Evolutionary conservation across 2,797 vertebrate species (phyloP).

Genomic region (Spinibarbus caldwelli): DNA sequence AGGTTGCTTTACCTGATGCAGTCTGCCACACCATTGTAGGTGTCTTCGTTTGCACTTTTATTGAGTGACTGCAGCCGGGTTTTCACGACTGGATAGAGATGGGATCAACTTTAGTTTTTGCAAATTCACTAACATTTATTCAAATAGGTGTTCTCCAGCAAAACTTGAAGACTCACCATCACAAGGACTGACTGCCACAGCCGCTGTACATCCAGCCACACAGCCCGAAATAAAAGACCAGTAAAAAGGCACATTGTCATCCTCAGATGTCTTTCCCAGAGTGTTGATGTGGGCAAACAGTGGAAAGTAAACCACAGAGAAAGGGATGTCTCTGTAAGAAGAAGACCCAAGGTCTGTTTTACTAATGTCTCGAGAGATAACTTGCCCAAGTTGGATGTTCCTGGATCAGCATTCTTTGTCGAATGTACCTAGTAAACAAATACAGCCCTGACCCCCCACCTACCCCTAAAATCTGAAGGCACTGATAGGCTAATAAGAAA

Average conservation of each 20-base stretch:
- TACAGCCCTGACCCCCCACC: not conserved
- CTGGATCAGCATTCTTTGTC: not conserved
- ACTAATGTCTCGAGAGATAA: not conserved
- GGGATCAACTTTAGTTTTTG: not conserved
- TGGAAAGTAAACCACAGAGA: conserved; percentile 86
- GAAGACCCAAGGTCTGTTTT: not conserved
- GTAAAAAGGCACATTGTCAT: conserved; percentile 78
- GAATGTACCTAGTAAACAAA: not conserved
- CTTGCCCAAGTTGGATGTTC: not conserved
- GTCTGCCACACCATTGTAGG: conserved; percentile 83
- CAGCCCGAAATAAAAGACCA: conserved; percentile 85
- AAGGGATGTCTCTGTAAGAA: conserved; percentile 82
- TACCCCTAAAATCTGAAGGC: not conserved
- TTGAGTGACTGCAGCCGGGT: conserved; percentile 83
- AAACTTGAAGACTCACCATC: conserved; percentile 74
- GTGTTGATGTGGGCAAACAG: conserved; percentile 84
- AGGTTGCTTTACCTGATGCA: conserved; percentile 76
- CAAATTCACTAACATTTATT: not conserved
- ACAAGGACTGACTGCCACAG: conserved; percentile 84
- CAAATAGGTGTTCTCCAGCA: not conserved
- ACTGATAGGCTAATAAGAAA: not conserved
- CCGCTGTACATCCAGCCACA: conserved; percentile 79
- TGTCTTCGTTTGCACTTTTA: conserved; percentile 84
- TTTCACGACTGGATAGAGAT: conserved; percentile 78
- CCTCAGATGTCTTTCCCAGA: conserved; percentile 75